Base-by-base conservation (phyloP, 2,113 vertebrate genomes). In the Otus sunia region DNA sequence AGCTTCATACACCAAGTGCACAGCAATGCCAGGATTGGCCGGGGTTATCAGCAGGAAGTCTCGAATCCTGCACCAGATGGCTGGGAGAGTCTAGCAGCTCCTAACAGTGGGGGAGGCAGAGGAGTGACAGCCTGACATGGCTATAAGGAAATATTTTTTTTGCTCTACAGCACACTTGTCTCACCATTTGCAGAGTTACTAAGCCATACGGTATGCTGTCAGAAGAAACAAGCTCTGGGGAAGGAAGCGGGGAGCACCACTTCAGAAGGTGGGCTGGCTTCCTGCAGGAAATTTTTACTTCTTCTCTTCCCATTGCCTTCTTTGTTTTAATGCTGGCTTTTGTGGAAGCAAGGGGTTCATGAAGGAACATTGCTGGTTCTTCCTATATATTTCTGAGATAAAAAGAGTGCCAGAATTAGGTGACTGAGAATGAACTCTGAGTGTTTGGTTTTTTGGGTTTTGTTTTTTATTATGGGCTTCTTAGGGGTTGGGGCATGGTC, bases 21-120 rank as follows among this genome's bases (percentile, higher is more conserved):
- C 34, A 92, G 95, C 69, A 41, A 84, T 91, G 88, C 94, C 88
- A 78, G 94, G n/a, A 59, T 45, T 47, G 68, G 91, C 68, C 56
- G 7, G 79, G 53, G 56, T 80, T 90, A 88, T 56, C 85, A 74
- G 88, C 88, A 89, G 78, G 75, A 88, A 81, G 64, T 37, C 95
- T 88, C 19, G 2, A 75, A 88, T 89, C 73, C 79, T 55, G 55
- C 52, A 92, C 67, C 95, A 96, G 94, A 94, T 96, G 95, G 86
- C 76, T 84, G 88, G 62, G 68, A 91, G 71, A 93, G 86, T 95
- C 92, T 92, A 94, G 92, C 89, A 89, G 88, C 94, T 95, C 88
- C 53, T 55, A 81, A 15, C 88, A 87, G 76, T 7, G 86, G 64
- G 82, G 80, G 68, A 96, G 83, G 86, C 81, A 93, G 84, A 94